Evolutionary conservation across 2,113 vertebrate genomes (phyloP).

Genomic region (Pogona vitticeps): DNA sequence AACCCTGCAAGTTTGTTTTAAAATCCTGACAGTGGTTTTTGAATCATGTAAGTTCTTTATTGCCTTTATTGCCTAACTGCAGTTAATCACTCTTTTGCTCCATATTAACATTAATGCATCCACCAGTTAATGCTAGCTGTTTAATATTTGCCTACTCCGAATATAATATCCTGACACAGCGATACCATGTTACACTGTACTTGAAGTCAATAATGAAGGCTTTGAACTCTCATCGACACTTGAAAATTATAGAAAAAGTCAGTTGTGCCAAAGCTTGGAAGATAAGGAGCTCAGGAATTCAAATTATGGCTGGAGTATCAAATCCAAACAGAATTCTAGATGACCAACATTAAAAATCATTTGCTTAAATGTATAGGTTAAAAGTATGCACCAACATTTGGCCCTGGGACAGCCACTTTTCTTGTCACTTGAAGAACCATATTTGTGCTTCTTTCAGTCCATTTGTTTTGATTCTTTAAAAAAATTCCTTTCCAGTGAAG

Average conservation of each 20-base stretch:
- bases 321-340: neutral
- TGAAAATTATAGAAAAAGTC: neutral
- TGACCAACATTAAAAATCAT: neutral
- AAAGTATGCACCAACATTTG: neutral
- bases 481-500: too few relatives aligned
- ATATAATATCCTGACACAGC: neutral
- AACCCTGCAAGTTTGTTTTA: neutral
- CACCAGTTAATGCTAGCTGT: neutral
- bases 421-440: neutral
- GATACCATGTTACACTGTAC: neutral
- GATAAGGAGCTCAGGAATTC: neutral
- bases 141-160: neutral
- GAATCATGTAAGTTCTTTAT: neutral
- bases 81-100: neutral
- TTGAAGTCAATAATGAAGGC: neutral
- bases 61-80: neutral
- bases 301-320: neutral
- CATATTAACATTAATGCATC: neutral
- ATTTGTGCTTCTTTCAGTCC: neutral
- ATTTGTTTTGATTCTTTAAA: too few relatives aligned
- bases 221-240: neutral
- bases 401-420: too few relatives aligned
- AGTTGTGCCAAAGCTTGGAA: neutral
- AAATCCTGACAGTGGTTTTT: slow-evolving; percentile 1
- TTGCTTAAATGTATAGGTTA: neutral